Percentiles rank a stretch among this genome's conserved stretches.
Conservation (phyloP, 2,888 invertebrate species). For the Drosophila meridiana region DNA sequence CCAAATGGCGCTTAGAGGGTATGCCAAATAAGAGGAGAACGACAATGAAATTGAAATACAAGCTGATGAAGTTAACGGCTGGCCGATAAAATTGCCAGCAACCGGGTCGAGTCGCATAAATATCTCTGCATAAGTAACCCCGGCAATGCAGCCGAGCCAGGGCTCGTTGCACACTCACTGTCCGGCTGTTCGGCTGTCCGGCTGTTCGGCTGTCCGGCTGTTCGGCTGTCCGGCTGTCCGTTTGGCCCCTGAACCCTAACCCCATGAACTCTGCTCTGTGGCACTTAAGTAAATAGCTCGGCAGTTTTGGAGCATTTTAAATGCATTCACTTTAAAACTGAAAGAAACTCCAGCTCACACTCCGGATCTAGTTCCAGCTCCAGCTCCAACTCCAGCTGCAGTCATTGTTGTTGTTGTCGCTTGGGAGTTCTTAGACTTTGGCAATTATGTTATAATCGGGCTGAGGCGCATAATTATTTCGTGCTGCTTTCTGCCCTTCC, state of each 20-base stretch:
- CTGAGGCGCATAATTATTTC: neutral
- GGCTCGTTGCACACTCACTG: neutral
- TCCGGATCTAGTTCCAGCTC: neutral
- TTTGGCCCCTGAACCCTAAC: neutral
- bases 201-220: neutral
- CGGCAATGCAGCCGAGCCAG: slow-evolving; percentile 22
- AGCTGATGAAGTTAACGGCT: slow-evolving; percentile 54
- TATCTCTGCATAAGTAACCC: slow-evolving; percentile 21
- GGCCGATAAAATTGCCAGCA: slow-evolving; percentile 51
- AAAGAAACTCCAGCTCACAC: neutral
- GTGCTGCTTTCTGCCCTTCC: neutral
- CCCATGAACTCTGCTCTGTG: slow-evolving; percentile 1
- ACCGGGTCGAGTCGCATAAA: slow-evolving; percentile 42
- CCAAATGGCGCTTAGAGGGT: neutral
- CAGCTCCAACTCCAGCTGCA: slow-evolving; percentile 7
- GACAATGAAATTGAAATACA: slow-evolving; percentile 52
- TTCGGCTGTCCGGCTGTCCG: neutral
- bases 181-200: neutral
- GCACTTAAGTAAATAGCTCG: slow-evolving; percentile 21
- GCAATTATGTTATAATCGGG: slow-evolving; percentile 33
- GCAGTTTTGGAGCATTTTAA: slow-evolving; percentile 22
- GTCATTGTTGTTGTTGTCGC: slow-evolving; percentile 27
- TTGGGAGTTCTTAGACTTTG: slow-evolving; percentile 1
- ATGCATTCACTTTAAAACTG: slow-evolving; percentile 28
- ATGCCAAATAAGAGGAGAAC: slow-evolving; percentile 1